Evolutionary conservation across 2,888 invertebrate genomes (phyloP), one percentile per base, ranked within the genome.

Genomic region (Amaurobius ferox): DNA sequence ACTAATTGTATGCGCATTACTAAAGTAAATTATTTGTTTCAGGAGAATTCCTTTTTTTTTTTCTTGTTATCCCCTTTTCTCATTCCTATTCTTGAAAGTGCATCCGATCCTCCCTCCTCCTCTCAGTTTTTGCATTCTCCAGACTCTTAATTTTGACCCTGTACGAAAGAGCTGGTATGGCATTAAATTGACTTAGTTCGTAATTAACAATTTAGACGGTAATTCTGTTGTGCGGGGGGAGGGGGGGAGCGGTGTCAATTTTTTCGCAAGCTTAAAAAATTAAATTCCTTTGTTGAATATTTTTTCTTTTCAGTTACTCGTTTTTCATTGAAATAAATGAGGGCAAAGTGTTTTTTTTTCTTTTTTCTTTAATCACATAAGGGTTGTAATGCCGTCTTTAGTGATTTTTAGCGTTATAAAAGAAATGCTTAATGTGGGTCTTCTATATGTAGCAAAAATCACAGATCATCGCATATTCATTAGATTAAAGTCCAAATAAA

Each of bases 111-210:
- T n/a, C n/a, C n/a, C n/a, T n/a, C n/a, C n/a, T n/a, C n/a, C n/a
- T n/a, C n/a, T n/a, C n/a, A n/a, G n/a, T n/a, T n/a, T n/a, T n/a
- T n/a, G n/a, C n/a, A n/a, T n/a, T n/a, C n/a, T n/a, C n/a, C n/a
- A n/a, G n/a, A 81, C 68, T 74, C 68, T 28, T 62, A 62, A 35
- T 62, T 76, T 81, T 70, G 40, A 74, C 74, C 81, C 79, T 28
- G 55, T 32, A 72, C 6, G n/a, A 81, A 81, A 68, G 30, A 67
- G 44, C 70, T 74, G 55, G 44, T 66, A 29, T 23, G 81, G 81
- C 68, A 81, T 81, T 81, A 81, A 81, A 81, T 81, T 81, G 76
- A 81, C 81, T 81, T 81, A 70, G 81, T 55, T 64, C 80, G 73
- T 81, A 81, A 81, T 81, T 81, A 81, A 81, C 81, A 81, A 81